Conservation (phyloP, 2,888 invertebrate genomes). For the Apodemia duryi region DNA sequence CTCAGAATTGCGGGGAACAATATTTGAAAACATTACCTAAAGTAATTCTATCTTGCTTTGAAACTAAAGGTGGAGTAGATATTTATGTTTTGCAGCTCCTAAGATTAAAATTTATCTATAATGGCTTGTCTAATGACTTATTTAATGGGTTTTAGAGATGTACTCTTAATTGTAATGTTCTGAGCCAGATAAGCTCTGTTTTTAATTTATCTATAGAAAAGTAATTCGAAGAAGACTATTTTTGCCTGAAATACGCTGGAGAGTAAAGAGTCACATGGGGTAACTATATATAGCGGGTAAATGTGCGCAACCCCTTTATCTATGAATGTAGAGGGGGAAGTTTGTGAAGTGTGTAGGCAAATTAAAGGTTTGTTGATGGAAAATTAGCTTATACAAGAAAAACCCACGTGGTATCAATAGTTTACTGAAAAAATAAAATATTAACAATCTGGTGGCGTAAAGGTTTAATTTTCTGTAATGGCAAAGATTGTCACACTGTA, state of each 20-base stretch:
- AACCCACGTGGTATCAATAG: conserved; percentile 2
- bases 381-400: conserved; percentile 5
- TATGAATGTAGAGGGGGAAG: too few relatives aligned
- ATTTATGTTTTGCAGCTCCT: background rate
- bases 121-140: too few relatives aligned
- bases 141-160: too few relatives aligned
- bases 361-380: conserved; percentile 8
- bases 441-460: background rate
- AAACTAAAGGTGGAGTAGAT: too few relatives aligned
- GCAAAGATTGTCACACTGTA: conserved; percentile 7
- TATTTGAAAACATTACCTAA: too few relatives aligned
- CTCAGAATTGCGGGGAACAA: too few relatives aligned
- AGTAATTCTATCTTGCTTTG: too few relatives aligned
- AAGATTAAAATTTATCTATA: too few relatives aligned
- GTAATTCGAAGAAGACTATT: conserved; percentile 1
- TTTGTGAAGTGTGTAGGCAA: conserved; percentile 10
- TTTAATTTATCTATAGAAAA: conserved; percentile 3
- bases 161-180: conserved; percentile 8
- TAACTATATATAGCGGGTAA: background rate
- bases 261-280: conserved; percentile 8
- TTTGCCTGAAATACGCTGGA: background rate
- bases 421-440: conserved; percentile 8
- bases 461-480: background rate
- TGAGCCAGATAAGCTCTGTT: conserved; percentile 1
- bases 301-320: background rate